Conservation (phyloP, 1,140 invertebrate species). For the Anastatus disparis region DNA sequence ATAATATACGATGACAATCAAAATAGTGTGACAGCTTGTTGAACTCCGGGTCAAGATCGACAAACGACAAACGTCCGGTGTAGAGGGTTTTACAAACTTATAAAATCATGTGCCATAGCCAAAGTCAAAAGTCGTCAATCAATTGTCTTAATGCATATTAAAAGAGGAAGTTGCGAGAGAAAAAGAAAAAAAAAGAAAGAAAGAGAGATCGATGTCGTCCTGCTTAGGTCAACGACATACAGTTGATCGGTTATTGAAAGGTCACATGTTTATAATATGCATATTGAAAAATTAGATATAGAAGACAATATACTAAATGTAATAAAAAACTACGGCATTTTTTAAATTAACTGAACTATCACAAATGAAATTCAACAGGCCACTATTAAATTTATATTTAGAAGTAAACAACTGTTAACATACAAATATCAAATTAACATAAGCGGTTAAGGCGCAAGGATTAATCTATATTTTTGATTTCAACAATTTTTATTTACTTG, state of each 20-base stretch:
- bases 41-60: conserved; percentile 2
- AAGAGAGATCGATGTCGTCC: background rate
- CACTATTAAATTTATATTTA: background rate
- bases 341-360: no score
- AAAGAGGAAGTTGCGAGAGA: conserved; percentile 54
- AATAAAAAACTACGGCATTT: conserved; percentile 12
- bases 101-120: no score
- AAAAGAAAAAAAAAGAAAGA: conserved; percentile 28
- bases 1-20: no score
- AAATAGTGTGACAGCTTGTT: conserved; percentile 1
- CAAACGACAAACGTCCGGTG: background rate
- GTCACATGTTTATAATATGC: no score
- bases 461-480: no score
- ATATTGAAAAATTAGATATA: no score
- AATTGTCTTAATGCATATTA: conserved; percentile 58
- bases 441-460: background rate
- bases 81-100: no score
- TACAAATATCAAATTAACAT: background rate
- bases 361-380: background rate
- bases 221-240: background rate
- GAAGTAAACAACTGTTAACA: background rate
- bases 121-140: conserved; percentile 53
- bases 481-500: no score
- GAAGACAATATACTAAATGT: conserved; percentile 34
- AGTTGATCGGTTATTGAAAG: background rate